Evolutionary conservation across 2,113 vertebrate species (phyloP).

Genomic region (cattle (Bos taurus)): ARS-UCD2.0 NC_037336.1:17119001-17119500

Average conservation of each 20-base stretch:
- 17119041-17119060: not conserved
- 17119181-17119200: not conserved
- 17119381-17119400: not conserved
- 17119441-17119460: not conserved
- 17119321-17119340: not conserved
- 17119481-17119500: not conserved
- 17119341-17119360: not conserved
- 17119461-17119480: not conserved
- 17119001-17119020: not conserved
- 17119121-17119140: not conserved
- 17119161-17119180: not conserved
- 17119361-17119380: not conserved
- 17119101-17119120: not conserved
- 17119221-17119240: not conserved
- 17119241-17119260: not conserved
- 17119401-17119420: not conserved
- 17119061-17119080: not conserved
- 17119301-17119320: not conserved
- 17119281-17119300: not conserved
- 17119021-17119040: not conserved
- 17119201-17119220: not conserved
- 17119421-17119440: not conserved
- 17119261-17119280: not conserved
- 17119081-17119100: not conserved
- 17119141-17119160: not conserved